Percentiles rank a stretch among this genome's conserved stretches.
These are phyloP conservation scores for Pachyseris speciosa DNA, from an alignment of 64 coral and sea anemone genomes.

Conservation along the genomic window DNA sequence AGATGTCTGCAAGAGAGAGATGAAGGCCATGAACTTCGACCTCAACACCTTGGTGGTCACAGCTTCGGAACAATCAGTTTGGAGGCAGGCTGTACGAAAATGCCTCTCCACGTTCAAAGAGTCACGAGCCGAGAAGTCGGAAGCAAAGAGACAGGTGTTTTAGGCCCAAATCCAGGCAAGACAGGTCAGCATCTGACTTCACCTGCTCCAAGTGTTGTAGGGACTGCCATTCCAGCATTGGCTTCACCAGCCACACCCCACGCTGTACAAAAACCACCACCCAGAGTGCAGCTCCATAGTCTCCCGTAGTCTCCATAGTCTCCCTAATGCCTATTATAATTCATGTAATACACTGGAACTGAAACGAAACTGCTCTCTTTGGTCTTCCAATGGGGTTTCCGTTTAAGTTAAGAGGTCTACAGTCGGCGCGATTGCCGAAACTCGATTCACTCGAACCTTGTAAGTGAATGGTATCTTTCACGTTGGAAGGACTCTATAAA, in stretches of 20 bases:
- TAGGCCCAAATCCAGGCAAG: neutral
- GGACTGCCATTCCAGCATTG: neutral
- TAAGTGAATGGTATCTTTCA: neutral
- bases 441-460: neutral
- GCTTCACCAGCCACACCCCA: neutral
- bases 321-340: no score
- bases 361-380: neutral
- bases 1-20: neutral
- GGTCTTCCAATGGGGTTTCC: neutral
- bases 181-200: neutral
- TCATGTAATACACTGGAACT: neutral
- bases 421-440: neutral
- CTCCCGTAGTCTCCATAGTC: no score
- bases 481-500: neutral
- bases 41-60: neutral
- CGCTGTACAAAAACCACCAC: neutral
- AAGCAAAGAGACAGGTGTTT: neutral
- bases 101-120: neutral
- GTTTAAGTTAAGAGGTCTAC: neutral
- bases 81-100: no score
- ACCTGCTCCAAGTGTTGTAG: neutral
- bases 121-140: neutral
- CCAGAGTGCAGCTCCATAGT: neutral
- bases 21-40: neutral
- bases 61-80: no score